Evolutionary conservation across 2,113 vertebrate species (phyloP).

Genomic region (Hydrolagus affinis): DNA sequence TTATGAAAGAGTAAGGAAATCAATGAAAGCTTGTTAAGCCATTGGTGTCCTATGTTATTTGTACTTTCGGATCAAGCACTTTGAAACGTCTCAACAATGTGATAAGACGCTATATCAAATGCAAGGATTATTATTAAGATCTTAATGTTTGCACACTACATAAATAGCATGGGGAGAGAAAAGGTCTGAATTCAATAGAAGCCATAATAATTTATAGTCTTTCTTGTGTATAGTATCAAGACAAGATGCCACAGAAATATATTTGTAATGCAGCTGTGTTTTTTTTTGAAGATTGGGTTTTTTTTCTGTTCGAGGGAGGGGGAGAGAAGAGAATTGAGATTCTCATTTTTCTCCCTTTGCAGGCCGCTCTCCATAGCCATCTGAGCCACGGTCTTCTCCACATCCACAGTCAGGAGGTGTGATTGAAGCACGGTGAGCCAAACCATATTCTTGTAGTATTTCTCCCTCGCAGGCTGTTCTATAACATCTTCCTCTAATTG

Average conservation of each 20-base stretch:
- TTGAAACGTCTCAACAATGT: no score
- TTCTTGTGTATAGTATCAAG: not conserved
- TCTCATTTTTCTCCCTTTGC: conserved; percentile 6
- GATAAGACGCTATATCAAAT: no score
- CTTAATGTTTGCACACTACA: no score
- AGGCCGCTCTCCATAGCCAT: conserved; percentile 12
- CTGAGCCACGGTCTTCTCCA: conserved; percentile 19
- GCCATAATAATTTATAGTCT: no score
- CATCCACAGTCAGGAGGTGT: conserved; percentile 19
- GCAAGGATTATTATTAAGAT: no score
- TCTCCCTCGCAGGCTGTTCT: conserved; percentile 9
- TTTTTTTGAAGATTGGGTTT: not conserved
- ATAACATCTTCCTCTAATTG: not conserved
- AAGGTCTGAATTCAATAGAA: no score
- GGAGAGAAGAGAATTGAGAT: conserved; percentile 18
- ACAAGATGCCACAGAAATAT: not conserved
- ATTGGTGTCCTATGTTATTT: no score
- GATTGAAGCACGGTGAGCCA: conserved; percentile 27
- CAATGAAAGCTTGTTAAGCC: no score
- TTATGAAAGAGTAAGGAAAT: no score
- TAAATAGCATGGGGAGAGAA: no score
- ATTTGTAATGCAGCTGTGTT: not conserved
- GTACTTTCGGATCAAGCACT: no score
- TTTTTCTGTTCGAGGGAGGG: conserved; percentile 3
- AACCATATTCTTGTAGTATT: not conserved